Conservation (phyloP, 2,113 vertebrate species). For the Strix uralensis region DNA sequence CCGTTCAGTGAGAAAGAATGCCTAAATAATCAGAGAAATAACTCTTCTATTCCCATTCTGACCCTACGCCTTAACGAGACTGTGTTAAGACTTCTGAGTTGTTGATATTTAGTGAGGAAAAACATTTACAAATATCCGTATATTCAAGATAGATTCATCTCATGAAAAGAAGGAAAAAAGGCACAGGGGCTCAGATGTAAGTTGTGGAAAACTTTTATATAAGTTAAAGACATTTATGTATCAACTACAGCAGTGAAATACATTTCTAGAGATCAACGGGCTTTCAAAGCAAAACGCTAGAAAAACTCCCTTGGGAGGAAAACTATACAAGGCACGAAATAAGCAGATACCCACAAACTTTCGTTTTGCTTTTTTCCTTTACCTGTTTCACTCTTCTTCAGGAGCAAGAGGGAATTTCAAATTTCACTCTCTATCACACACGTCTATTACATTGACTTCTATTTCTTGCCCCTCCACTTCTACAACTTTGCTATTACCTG, state of each 20-base stretch:
- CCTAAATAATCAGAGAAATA: background rate
- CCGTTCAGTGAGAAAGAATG: background rate
- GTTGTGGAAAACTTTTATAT: background rate
- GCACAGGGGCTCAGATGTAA: background rate
- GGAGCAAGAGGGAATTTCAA: background rate
- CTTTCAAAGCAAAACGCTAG: background rate
- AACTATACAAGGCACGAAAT: background rate
- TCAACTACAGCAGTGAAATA: background rate
- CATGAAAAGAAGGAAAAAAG: background rate
- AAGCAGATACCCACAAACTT: background rate
- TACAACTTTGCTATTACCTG: background rate
- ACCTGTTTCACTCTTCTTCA: background rate
- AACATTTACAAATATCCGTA: background rate
- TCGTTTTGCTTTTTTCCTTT: background rate
- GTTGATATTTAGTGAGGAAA: background rate
- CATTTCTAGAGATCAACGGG: background rate
- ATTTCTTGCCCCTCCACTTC: background rate
- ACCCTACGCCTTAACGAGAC: background rate
- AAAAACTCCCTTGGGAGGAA: background rate
- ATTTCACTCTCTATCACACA: background rate
- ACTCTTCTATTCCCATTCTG: background rate
- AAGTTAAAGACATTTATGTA: background rate
- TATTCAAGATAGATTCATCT: background rate
- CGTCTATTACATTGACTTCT: background rate
- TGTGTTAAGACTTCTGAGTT: background rate